These are phyloP conservation scores for Tautogolabrus adspersus DNA, from an alignment of 2,113 vertebrate species.

Conservation along the genomic window DNA sequence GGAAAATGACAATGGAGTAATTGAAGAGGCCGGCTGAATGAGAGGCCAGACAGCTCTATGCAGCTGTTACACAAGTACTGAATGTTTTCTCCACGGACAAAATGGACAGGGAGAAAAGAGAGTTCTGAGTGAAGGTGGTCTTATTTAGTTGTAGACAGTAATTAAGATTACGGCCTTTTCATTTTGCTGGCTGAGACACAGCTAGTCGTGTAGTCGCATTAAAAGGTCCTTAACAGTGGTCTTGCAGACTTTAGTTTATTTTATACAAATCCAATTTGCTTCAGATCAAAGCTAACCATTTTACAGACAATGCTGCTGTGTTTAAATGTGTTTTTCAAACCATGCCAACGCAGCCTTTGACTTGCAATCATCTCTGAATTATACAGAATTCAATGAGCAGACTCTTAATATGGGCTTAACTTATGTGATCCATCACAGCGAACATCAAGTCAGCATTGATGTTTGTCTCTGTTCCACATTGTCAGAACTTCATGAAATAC, in stretches of 20 bases:
- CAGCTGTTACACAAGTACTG: conserved; percentile 58
- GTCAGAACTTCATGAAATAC: too few species aligned
- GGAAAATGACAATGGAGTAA: conserved; percentile 75
- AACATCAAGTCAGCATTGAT: too few species aligned
- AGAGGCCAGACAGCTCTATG: conserved; percentile 73
- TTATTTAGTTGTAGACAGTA: conserved; percentile 48
- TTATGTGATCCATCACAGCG: too few species aligned
- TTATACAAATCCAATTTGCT: not conserved
- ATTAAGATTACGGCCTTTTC: conserved; percentile 58
- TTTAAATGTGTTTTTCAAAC: not conserved
- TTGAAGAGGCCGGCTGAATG: conserved; percentile 72
- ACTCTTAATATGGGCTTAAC: not conserved
- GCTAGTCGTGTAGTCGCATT: not conserved
- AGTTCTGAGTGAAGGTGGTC: conserved; percentile 47
- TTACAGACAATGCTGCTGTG: not conserved
- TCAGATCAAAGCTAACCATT: not conserved
- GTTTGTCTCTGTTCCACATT: not conserved
- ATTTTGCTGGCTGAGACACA: conserved; percentile 23
- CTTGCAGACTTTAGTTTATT: not conserved
- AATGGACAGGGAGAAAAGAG: conserved; percentile 49
- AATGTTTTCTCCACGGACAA: conserved; percentile 55
- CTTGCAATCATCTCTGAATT: not conserved
- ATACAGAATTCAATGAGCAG: not conserved
- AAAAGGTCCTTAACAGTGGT: not conserved
- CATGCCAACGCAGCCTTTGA: not conserved